A percentile compares a stretch with the other conserved stretches of the same genome.
phyloP scores from a whole-genome alignment of 2,888 invertebrate genomes.

The Eupithecia abbreviata region DNA sequence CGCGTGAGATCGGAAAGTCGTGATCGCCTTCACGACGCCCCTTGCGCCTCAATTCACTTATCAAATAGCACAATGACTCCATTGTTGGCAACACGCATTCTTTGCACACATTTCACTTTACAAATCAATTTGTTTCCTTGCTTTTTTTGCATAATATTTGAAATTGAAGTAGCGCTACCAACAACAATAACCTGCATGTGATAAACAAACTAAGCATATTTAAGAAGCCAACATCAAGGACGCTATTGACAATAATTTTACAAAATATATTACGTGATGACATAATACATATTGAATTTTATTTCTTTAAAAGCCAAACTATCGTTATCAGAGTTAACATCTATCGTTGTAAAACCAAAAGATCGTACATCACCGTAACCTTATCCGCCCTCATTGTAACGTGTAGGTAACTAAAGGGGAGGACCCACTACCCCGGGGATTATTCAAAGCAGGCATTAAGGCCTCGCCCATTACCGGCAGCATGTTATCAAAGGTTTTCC shows the following conservation, averaged over 20 bases:
- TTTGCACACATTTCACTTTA: slow-evolving; percentile 62
- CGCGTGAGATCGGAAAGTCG: slow-evolving; percentile 74
- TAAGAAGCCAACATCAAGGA: not conserved
- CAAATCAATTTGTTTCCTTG: slow-evolving; percentile 58
- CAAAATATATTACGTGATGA: not conserved
- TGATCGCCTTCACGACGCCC: slow-evolving; percentile 72
- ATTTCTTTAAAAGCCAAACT: not conserved
- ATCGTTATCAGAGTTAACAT: slow-evolving; percentile 53
- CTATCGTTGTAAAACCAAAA: slow-evolving; percentile 32
- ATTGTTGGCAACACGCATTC: slow-evolving; percentile 67
- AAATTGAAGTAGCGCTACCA: not conserved
- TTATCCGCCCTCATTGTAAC: slow-evolving; percentile 56
- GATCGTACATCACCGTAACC: slow-evolving; percentile 60
- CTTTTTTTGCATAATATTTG: slow-evolving; percentile 21
- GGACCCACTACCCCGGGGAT: slow-evolving; percentile 51
- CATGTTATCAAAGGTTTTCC: slow-evolving; percentile 68
- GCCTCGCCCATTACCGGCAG: slow-evolving; percentile 62
- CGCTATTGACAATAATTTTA: not conserved
- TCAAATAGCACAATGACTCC: slow-evolving; percentile 73
- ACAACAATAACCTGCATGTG: not conserved
- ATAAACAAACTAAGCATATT: not conserved
- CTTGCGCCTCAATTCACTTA: slow-evolving; percentile 69
- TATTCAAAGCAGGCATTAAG: slow-evolving; percentile 71
- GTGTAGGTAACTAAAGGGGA: slow-evolving; percentile 37
- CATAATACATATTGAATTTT: not conserved